phyloP scores from a whole-genome alignment of 2,113 vertebrate genomes.

The Hucho hucho region DNA sequence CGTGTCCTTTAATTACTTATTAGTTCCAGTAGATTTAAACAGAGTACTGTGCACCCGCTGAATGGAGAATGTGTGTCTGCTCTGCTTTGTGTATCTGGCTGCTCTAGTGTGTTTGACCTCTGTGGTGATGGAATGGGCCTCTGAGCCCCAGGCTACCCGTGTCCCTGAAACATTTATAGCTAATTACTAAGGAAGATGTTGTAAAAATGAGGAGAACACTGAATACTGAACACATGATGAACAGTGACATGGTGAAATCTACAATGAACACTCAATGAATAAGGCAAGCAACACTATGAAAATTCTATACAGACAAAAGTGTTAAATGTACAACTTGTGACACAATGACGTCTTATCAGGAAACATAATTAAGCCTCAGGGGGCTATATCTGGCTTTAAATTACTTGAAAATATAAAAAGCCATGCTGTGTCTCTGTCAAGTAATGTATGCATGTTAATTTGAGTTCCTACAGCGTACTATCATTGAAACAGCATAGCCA shows the following conservation, averaged over 20 bases:
- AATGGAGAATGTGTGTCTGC: background rate
- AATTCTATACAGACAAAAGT: background rate
- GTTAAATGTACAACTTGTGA: background rate
- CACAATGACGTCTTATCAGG: background rate
- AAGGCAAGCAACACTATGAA: background rate
- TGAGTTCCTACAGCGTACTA: no score
- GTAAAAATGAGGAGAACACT: background rate
- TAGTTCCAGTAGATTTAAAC: conserved; percentile 25
- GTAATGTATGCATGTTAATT: no score
- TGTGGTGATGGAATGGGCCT: background rate
- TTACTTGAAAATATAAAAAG: no score
- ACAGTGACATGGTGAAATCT: background rate
- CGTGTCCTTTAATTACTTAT: conserved; percentile 14
- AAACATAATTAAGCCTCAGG: no score
- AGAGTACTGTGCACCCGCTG: background rate
- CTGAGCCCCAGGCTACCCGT: background rate
- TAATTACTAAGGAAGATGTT: background rate
- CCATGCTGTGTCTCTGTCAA: no score
- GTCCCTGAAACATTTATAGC: background rate
- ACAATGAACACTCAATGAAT: background rate
- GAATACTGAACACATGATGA: background rate
- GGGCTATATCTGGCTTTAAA: no score
- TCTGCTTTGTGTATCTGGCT: background rate
- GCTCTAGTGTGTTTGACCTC: background rate
- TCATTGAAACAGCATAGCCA: no score